Base-by-base conservation (phyloP, 2,113 vertebrate species). In the Halichoeres trimaculatus region DNA sequence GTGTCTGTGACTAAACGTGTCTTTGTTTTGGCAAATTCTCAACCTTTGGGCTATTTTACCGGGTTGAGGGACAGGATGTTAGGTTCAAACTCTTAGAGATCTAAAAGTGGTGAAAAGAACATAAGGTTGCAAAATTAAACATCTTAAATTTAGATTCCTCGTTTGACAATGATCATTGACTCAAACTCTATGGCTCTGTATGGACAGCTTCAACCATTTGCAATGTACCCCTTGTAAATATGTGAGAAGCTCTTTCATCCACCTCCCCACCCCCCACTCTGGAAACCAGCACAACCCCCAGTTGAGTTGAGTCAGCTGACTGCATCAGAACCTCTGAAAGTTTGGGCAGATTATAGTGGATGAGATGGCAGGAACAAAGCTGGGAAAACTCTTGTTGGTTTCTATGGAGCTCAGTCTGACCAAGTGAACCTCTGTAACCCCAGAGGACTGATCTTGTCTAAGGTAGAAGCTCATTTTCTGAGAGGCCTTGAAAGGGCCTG, bases 331-430 rank as follows among this genome's bases (percentile, higher is more conserved):
- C 78, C 73, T 56, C 70, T 78, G 65, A 55, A 65, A 75, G 26
- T 41, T 45, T 65, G 22, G n/a, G 40, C 62, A 77, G 74, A 83
- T 85, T 88, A 84, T 64, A 71, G 64, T 71, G 54, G 11, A 68
- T 83, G 74, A 81, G 65, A 24, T 70, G 58, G 75, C 78, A 88
- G 61, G 75, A 85, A 86, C 88, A 90, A 87, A 86, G 81, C 83
- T 70, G 61, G 24, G 58, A 26, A 69, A 83, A 59, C 48, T 65
- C 56, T 51, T 24, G 2, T 36, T 68, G 50, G 69, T 76, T 86
- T 76, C 80, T 78, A 83, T 84, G 78, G 81, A 80, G 76, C 67
- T 65, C 65, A 55, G 77, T 69, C 58, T 79, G 78, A 81, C 71
- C 64, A 57, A 75, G 54, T 88, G 79, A 89, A 88, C 83, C 24